A percentile compares a stretch with the other conserved stretches of the same genome.
Conservation (phyloP, 2,888 invertebrate species). For the Mechanitis mazaeus region DNA sequence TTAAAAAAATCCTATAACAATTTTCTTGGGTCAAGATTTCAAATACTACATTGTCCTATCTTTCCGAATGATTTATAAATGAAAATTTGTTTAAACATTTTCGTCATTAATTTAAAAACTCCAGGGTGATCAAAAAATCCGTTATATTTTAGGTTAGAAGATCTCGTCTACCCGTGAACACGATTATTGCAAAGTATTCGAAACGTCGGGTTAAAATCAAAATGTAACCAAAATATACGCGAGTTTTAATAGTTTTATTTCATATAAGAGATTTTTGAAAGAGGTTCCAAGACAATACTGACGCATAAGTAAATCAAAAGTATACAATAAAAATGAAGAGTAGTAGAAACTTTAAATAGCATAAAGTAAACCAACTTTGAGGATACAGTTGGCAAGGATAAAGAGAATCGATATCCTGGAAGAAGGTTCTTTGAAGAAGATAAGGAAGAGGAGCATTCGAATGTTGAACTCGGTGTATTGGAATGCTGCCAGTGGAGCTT, state of each 20-base stretch:
- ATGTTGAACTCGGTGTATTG: constrained; percentile 26
- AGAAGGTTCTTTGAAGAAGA: constrained; percentile 21
- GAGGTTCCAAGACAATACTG: no score
- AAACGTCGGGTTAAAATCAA: no score
- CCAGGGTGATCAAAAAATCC: no score
- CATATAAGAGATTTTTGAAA: no score
- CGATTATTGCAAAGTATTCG: no score
- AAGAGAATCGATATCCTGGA: constrained; percentile 17
- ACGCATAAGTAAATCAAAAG: not conserved
- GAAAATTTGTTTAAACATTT: not conserved
- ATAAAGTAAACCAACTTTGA: constrained; percentile 8
- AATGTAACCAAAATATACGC: no score
- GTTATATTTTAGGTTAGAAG: no score
- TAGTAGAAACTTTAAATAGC: not conserved
- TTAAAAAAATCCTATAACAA: not conserved
- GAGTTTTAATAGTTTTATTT: no score
- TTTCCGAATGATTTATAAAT: not conserved
- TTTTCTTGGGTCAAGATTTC: constrained; percentile 4
- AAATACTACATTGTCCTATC: not conserved
- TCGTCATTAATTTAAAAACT: no score
- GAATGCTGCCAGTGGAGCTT: constrained; percentile 28
- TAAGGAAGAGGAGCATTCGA: constrained; percentile 23
- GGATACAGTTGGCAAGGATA: constrained; percentile 15
- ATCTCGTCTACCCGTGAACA: no score
- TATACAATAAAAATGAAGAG: not conserved